phyloP scores from a whole-genome alignment of 1,140 invertebrate species.

The Drosophila ficusphila region DNA sequence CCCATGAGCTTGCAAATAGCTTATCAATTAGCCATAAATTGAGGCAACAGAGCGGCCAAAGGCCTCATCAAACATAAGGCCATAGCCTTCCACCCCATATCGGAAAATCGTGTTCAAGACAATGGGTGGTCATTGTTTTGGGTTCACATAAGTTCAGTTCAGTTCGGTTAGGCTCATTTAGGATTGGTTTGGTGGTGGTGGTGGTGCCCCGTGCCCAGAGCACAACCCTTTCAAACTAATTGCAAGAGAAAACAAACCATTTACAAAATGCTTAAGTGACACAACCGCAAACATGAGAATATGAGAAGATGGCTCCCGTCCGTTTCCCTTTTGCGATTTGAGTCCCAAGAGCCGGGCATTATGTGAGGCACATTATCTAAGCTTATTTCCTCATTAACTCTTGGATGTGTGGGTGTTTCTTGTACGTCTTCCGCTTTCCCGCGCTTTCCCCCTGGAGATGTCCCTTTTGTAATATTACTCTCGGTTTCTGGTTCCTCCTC shows the following conservation, averaged over 20 bases:
- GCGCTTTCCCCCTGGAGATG: constrained; percentile 20
- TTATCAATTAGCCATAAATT: constrained; percentile 53
- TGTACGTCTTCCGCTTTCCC: constrained; percentile 29
- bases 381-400: constrained; percentile 80
- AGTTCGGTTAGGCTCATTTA: neutral
- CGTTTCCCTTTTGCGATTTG: neutral
- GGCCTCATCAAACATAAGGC: constrained; percentile 1
- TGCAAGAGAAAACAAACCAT: constrained; percentile 80
- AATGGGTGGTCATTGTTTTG: constrained; percentile 37
- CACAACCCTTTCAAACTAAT: constrained; percentile 76
- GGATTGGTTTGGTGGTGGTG: constrained; percentile 5
- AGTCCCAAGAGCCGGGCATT: constrained; percentile 45
- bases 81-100: neutral
- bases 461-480: constrained; percentile 64
- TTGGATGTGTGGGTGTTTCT: constrained; percentile 25
- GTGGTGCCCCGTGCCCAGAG: constrained; percentile 11
- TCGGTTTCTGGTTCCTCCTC: constrained; percentile 41
- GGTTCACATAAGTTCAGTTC: constrained; percentile 12
- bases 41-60: constrained; percentile 1
- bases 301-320: constrained; percentile 41
- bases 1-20: constrained; percentile 18
- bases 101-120: neutral
- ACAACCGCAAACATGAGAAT: constrained; percentile 78
- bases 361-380: constrained; percentile 72
- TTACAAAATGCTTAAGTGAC: constrained; percentile 80